Base-by-base conservation (phyloP, 2,888 invertebrate genomes). In the Microdon myrmicae region DNA sequence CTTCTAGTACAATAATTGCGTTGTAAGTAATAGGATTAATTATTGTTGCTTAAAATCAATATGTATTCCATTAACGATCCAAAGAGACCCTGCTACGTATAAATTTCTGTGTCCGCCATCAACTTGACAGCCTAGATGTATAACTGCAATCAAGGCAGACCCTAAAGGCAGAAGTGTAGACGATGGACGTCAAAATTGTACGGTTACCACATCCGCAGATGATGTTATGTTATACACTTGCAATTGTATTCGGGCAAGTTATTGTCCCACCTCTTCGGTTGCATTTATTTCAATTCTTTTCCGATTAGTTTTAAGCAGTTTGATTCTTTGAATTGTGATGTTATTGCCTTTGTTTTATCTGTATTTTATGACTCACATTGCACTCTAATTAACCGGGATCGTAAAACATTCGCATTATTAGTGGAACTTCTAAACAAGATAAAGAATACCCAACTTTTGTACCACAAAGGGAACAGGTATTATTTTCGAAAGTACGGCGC, bases 221-320 rank as follows among this genome's bases (percentile, higher is more conserved):
- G 51, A 64, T n/a, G 37, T 64, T 51, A 14, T 49, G n/a, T n/a
- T n/a, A n/a, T 51, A 47, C 32, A 25, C 48, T 38, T 58, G 64
- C 53, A 58, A 31, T 58, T 53, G 58, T 59, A 59, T 48, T 22
- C 53, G 54, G 54, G 54, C 66, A 48, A 44, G 59, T 66, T 66
- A 53, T 66, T 56, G 41, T 56, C 59, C 59, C 59, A 54, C 54
- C 48, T 54, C 54, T 66, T 66, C 16, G 59, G 53, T 66, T 66
- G 59, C 59, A 54, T 66, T 22, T 66, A 45, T 64, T 64, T 58
- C 58, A 58, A 53, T 64, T 64, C 58, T 38, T 64, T 64, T 64
- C 58, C 32, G 13, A 47, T 37, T 43, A 45, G 53, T 43, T 53
- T 56, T 51, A 43, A 31, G 35, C 35, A 22, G 53, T 29, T 25